phyloP scores from a whole-genome alignment of 2,797 vertebrate genomes.

The Aldrovandia affinis region DNA sequence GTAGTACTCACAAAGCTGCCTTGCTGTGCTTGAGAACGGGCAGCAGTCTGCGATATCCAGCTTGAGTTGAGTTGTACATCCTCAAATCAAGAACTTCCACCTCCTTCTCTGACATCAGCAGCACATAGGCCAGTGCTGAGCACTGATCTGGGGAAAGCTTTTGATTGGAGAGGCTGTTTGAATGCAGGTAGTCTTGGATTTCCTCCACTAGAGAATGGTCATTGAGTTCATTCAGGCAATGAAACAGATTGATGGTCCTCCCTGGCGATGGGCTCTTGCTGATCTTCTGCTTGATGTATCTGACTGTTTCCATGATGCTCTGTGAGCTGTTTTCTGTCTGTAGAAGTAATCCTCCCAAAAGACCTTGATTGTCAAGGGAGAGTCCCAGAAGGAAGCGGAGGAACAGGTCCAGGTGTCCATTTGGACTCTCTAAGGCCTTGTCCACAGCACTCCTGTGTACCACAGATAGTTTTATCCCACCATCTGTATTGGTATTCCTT shows the following conservation, averaged over 20 bases:
- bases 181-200: slow-evolving; percentile 32
- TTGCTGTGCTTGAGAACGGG: slow-evolving; percentile 34
- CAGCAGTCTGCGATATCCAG: slow-evolving; percentile 28
- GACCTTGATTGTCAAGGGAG: slow-evolving; percentile 32
- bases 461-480: not conserved
- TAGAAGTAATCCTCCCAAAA: slow-evolving; percentile 12
- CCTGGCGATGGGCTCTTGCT: slow-evolving; percentile 32
- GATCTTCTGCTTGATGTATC: slow-evolving; percentile 29
- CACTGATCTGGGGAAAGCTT: slow-evolving; percentile 36
- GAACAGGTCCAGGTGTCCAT: slow-evolving; percentile 43
- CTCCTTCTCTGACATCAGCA: slow-evolving; percentile 32
- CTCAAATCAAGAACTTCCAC: slow-evolving; percentile 39
- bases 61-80: slow-evolving; percentile 31
- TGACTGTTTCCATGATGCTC: slow-evolving; percentile 19
- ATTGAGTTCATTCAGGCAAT: slow-evolving; percentile 48
- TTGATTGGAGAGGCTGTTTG: slow-evolving; percentile 4
- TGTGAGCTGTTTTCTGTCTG: not conserved
- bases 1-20: slow-evolving; percentile 37
- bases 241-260: slow-evolving; percentile 45
- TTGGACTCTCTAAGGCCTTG: slow-evolving; percentile 28
- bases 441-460: slow-evolving; percentile 36
- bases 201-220: slow-evolving; percentile 41
- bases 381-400: slow-evolving; percentile 45
- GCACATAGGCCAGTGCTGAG: slow-evolving; percentile 42
- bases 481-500: not conserved